A percentile compares a stretch with the other conserved stretches of the same genome.
phyloP scores from a whole-genome alignment of 2,797 vertebrate genomes.

The Bufotes viridis region DNA sequence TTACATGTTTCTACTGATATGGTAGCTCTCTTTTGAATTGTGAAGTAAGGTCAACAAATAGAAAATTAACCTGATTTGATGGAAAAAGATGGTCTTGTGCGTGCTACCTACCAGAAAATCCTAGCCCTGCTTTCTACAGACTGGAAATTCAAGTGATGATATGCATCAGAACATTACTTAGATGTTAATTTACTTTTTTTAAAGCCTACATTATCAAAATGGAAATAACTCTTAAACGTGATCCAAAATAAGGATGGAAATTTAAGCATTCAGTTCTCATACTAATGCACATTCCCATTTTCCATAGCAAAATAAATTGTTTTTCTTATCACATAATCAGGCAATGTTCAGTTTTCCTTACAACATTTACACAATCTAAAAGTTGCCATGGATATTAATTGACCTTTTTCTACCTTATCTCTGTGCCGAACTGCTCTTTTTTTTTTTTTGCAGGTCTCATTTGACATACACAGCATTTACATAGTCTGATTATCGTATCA shows the following conservation, averaged over 20 bases:
- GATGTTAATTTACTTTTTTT: conserved; percentile 32
- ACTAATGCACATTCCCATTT: conserved; percentile 1
- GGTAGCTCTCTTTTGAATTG: too few species aligned
- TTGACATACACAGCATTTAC: conserved; percentile 40
- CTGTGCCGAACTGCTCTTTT: background rate
- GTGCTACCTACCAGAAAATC: too few species aligned
- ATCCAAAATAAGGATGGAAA: background rate
- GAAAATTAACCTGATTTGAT: too few species aligned
- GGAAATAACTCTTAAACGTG: conserved; percentile 13
- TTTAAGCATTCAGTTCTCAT: conserved; percentile 1
- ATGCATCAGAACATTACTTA: conserved; percentile 23
- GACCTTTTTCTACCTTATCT: conserved; percentile 30
- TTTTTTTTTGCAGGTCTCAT: conserved; percentile 32
- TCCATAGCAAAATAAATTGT: conserved; percentile 10
- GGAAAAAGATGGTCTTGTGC: too few species aligned
- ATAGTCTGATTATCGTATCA: conserved; percentile 45
- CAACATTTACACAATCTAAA: conserved; percentile 36
- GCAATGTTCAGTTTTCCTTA: conserved; percentile 26
- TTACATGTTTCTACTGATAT: too few species aligned
- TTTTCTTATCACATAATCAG: conserved; percentile 46
- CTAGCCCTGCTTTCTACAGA: background rate
- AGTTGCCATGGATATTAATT: conserved; percentile 39
- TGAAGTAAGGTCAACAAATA: too few species aligned
- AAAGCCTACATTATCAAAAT: conserved; percentile 39
- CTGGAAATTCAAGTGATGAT: background rate